Percentiles rank a stretch among this genome's conserved stretches.
Conservation (phyloP, 1,140 invertebrate species). For the Zaprionus tsacasi region DNA sequence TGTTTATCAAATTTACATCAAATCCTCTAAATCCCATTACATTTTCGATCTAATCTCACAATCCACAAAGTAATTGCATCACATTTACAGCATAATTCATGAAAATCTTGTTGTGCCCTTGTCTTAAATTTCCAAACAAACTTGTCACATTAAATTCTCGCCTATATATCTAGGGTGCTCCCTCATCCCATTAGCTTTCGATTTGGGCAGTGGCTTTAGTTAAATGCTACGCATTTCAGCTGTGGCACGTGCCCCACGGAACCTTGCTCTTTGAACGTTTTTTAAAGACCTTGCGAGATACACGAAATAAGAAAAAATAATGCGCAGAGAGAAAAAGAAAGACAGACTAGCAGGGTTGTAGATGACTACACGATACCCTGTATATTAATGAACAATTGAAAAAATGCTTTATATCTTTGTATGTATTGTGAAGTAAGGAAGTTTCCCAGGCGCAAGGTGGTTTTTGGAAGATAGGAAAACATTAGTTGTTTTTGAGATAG, state of each 20-base stretch:
- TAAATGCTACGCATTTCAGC: slow-evolving; percentile 63
- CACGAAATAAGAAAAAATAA: neutral
- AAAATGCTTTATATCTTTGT: no score
- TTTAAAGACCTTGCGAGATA: slow-evolving; percentile 57
- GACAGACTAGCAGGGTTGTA: neutral
- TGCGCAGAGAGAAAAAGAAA: neutral
- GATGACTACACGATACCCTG: neutral
- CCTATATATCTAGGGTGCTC: slow-evolving; percentile 6
- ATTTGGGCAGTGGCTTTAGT: slow-evolving; percentile 77
- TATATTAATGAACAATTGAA: neutral
- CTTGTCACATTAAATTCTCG: slow-evolving; percentile 38
- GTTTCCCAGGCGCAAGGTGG: no score
- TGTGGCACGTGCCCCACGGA: slow-evolving; percentile 66
- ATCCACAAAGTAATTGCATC: neutral
- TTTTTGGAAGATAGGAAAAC: no score
- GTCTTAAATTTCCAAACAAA: slow-evolving; percentile 11
- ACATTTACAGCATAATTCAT: slow-evolving; percentile 12
- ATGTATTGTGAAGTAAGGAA: no score
- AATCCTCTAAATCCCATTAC: neutral
- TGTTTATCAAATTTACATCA: neutral
- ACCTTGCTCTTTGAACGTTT: slow-evolving; percentile 55
- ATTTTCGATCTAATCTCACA: neutral
- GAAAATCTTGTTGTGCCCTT: slow-evolving; percentile 13
- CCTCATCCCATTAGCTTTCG: slow-evolving; percentile 70
- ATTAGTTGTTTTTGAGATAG: no score